phyloP scores from a whole-genome alignment of 2,113 vertebrate species.

The Octodon degus region DNA sequence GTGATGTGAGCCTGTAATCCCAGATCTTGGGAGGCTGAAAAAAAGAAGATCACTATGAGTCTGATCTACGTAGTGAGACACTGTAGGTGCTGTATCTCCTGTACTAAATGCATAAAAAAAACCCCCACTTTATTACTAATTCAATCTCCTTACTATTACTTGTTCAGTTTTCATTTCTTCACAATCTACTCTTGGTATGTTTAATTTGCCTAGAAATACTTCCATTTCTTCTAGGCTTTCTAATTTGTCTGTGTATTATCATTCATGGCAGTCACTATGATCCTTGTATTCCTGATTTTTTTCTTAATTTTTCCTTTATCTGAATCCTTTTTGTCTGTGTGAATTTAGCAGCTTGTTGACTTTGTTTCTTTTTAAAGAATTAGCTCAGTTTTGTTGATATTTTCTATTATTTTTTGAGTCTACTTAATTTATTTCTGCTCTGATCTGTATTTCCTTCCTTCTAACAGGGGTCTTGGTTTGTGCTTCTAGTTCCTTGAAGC shows the following conservation, averaged over 20 bases:
- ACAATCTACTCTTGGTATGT: not conserved
- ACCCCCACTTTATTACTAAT: not conserved
- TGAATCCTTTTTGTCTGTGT: not conserved
- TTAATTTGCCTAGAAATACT: not conserved
- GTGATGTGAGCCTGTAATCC: too few species aligned
- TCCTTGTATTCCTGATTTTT: not conserved
- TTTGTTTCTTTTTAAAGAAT: not conserved
- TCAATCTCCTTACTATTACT: not conserved
- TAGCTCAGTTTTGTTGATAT: not conserved
- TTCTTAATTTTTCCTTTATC: not conserved
- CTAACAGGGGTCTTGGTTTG: not conserved
- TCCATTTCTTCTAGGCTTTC: not conserved
- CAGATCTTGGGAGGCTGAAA: too few species aligned
- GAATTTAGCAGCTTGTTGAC: not conserved
- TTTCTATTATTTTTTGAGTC: not conserved
- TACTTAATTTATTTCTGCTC: not conserved
- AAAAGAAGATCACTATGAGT: too few species aligned
- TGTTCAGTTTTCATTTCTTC: not conserved
- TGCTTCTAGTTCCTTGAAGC: not conserved
- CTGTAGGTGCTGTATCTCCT: too few species aligned
- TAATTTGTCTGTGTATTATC: not conserved
- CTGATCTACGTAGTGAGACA: too few species aligned
- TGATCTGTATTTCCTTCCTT: not conserved
- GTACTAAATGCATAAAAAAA: too few species aligned
- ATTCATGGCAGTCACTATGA: not conserved